phyloP scores from a whole-genome alignment of 2,797 vertebrate species.

The Apogon talboti region DNA sequence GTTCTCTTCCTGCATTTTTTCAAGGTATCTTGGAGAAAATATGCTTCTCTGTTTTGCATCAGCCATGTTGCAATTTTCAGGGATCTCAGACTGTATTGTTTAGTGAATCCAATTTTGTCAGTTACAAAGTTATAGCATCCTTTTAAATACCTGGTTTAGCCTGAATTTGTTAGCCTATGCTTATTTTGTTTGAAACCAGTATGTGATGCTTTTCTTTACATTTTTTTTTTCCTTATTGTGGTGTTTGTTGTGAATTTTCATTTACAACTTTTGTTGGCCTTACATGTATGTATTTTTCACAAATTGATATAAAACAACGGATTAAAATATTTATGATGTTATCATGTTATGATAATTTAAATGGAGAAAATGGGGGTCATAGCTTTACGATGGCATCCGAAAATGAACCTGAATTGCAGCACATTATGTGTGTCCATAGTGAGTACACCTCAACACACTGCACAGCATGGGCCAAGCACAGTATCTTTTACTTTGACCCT shows the following conservation, averaged over 20 bases:
- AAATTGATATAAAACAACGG: conserved; percentile 80
- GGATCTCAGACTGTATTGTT: conserved; percentile 77
- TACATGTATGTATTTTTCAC: conserved; percentile 80
- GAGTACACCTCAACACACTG: conserved; percentile 43
- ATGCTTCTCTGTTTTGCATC: conserved; percentile 60
- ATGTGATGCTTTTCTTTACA: conserved; percentile 58
- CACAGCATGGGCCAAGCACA: conserved; percentile 71
- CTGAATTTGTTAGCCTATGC: conserved; percentile 71
- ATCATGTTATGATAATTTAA: conserved; percentile 69
- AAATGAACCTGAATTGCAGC: conserved; percentile 35
- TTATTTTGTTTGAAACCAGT: conserved; percentile 69
- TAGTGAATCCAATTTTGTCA: conserved; percentile 63
- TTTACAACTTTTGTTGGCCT: conserved; percentile 77
- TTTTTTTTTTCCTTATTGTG: conserved; percentile 67
- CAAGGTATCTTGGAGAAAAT: conserved; percentile 51
- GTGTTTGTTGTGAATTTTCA: conserved; percentile 75
- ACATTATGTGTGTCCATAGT: conserved; percentile 40
- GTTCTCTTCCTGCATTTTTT: conserved; percentile 67
- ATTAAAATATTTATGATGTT: conserved; percentile 75
- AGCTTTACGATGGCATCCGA: conserved; percentile 81
- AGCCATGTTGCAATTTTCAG: conserved; percentile 74
- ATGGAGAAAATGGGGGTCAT: conserved; percentile 81
- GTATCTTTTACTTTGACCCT: conserved; percentile 68
- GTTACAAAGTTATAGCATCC: conserved; percentile 36
- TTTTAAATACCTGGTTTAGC: conserved; percentile 64